These are phyloP conservation scores for Lasioglossum albipes DNA, from an alignment of 1,140 invertebrate genomes.

Conservation along the genomic window DNA sequence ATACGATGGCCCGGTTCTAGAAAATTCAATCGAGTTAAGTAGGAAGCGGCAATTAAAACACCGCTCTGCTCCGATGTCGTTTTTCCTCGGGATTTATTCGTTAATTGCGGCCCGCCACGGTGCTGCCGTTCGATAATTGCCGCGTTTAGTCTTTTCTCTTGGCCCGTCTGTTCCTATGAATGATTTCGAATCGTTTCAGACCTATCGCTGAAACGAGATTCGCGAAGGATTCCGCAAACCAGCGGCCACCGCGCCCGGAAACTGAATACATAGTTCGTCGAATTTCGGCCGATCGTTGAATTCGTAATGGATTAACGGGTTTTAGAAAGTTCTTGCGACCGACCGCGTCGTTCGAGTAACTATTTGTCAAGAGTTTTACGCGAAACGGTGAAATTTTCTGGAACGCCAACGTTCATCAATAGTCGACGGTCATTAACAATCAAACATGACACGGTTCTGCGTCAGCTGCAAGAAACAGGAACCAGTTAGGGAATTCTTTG, in stretches of 20 bases:
- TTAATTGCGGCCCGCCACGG: background rate
- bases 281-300: conserved; percentile 69
- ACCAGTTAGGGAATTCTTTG: too few relatives aligned
- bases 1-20: background rate
- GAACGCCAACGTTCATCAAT: background rate
- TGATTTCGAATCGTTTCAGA: background rate
- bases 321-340: conserved; percentile 67
- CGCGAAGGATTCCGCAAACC: conserved; percentile 4
- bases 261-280: background rate
- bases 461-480: too few relatives aligned
- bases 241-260: background rate
- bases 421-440: background rate
- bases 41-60: background rate
- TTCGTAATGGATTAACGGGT: conserved; percentile 72
- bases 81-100: background rate
- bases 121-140: background rate
- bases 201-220: background rate
- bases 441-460: background rate
- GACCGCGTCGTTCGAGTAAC: conserved; percentile 28
- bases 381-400: background rate
- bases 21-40: background rate
- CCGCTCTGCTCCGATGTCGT: background rate
- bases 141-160: background rate
- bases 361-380: background rate
- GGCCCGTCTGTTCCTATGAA: background rate